Evolutionary conservation across 2,888 invertebrate genomes (phyloP).

Genomic region (Anodontia alba): DNA sequence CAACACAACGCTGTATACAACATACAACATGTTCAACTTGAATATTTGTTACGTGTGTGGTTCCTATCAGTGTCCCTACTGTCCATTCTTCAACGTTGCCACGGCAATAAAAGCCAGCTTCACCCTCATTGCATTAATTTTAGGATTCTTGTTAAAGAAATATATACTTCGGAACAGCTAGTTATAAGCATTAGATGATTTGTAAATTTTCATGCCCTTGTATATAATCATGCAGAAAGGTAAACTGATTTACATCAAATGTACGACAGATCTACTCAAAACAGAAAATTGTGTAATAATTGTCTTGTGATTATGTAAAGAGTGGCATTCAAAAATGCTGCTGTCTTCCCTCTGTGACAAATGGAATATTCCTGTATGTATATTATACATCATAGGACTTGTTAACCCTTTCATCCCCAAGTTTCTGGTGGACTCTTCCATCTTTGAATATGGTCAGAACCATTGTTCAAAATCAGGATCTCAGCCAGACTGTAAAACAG

Average conservation of each 20-base stretch:
- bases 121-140: conserved; percentile 63
- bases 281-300: no score
- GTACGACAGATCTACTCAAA: neutral
- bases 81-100: conserved; percentile 83
- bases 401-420: no score
- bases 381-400: no score
- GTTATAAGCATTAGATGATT: conserved; percentile 7
- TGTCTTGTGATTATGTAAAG: no score
- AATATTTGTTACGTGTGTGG: conserved; percentile 85
- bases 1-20: conserved; percentile 81
- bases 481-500: no score
- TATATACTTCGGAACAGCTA: conserved; percentile 64
- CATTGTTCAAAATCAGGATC: no score
- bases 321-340: no score
- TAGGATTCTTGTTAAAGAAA: conserved; percentile 64
- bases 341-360: no score
- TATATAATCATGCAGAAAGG: neutral
- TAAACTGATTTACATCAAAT: neutral
- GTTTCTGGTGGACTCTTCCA: no score
- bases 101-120: conserved; percentile 71
- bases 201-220: neutral
- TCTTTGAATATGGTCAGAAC: no score
- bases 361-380: no score
- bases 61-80: conserved; percentile 85
- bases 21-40: conserved; percentile 81